A percentile compares a stretch with the other conserved stretches of the same genome.
These are phyloP conservation scores for Gymnocheta viridis DNA, from an alignment of 2,888 invertebrate species.

Conservation along the genomic window DNA sequence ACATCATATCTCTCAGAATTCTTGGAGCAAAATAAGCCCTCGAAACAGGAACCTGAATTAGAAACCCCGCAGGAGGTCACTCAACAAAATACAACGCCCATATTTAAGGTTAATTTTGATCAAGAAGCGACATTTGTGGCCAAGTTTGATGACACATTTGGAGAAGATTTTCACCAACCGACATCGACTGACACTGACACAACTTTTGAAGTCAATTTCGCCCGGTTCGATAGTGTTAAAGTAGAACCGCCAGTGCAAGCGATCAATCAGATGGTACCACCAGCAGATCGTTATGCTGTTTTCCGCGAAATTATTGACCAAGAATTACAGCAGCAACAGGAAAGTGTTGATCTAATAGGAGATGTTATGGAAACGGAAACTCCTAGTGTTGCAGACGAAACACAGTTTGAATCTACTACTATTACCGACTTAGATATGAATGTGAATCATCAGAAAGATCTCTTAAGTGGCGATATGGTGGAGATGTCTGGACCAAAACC, in stretches of 20 bases:
- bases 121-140: slow-evolving; percentile 83
- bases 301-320: slow-evolving; percentile 93
- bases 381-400: not conserved
- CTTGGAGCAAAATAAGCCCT: slow-evolving; percentile 82
- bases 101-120: slow-evolving; percentile 81
- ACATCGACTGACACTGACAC: slow-evolving; percentile 5
- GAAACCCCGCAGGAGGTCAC: slow-evolving; percentile 62
- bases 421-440: slow-evolving; percentile 67
- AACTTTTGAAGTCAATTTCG: slow-evolving; percentile 87
- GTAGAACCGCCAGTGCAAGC: slow-evolving; percentile 73
- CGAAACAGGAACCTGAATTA: slow-evolving; percentile 41
- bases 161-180: slow-evolving; percentile 79
- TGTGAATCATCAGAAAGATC: slow-evolving; percentile 48
- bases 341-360: slow-evolving; percentile 78
- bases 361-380: slow-evolving; percentile 71
- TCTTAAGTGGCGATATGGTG: slow-evolving; percentile 64
- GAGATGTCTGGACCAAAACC: slow-evolving; percentile 67
- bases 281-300: slow-evolving; percentile 92
- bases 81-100: slow-evolving; percentile 69
- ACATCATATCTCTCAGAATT: slow-evolving; percentile 89
- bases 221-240: slow-evolving; percentile 82
- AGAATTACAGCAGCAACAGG: slow-evolving; percentile 85
- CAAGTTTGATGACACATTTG: slow-evolving; percentile 86
- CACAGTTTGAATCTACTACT: slow-evolving; percentile 68
- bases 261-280: slow-evolving; percentile 80